Evolutionary conservation across 2,888 invertebrate species (phyloP).

Genomic region (Spatulosminthurus flaviceps): DNA sequence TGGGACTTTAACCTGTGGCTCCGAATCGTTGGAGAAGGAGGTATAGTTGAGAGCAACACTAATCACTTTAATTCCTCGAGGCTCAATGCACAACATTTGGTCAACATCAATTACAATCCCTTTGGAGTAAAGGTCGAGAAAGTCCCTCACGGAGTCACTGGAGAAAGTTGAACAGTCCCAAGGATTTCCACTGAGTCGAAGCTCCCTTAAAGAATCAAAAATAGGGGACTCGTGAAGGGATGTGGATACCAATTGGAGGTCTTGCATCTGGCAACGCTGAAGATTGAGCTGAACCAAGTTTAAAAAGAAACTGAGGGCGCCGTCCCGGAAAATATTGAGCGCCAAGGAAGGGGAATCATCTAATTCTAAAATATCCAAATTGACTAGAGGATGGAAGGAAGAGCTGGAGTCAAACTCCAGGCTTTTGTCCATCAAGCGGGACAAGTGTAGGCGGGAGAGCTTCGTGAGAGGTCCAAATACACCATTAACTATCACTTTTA

Average conservation of each 20-base stretch:
- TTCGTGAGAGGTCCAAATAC: constrained; percentile 75
- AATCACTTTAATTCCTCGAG: constrained; percentile 41
- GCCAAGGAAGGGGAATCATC: constrained; percentile 77
- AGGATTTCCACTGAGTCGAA: constrained; percentile 76
- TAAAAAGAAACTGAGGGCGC: constrained; percentile 49
- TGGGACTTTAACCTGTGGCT: not conserved
- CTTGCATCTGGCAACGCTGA: constrained; percentile 74
- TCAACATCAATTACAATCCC: constrained; percentile 33
- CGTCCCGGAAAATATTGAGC: constrained; percentile 68
- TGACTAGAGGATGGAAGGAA: constrained; percentile 73
- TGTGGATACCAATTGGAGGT: constrained; percentile 72
- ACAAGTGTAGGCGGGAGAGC: constrained; percentile 76
- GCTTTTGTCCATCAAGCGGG: constrained; percentile 69
- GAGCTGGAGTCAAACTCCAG: constrained; percentile 55
- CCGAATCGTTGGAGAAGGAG: not conserved
- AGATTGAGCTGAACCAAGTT: constrained; percentile 66
- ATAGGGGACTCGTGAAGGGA: constrained; percentile 68
- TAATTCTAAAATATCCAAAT: constrained; percentile 78
- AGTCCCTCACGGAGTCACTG: not conserved
- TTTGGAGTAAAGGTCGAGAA: constrained; percentile 27
- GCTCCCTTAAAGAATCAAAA: constrained; percentile 71
- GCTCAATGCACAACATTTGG: constrained; percentile 42
- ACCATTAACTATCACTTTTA: constrained; percentile 71
- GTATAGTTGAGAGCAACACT: constrained; percentile 18
- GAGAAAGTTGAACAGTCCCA: constrained; percentile 34